Percentiles rank a stretch among this genome's conserved stretches.
Evolutionary conservation across 1,140 invertebrate species (phyloP).

Genomic region (Subanguina moxae): DNA sequence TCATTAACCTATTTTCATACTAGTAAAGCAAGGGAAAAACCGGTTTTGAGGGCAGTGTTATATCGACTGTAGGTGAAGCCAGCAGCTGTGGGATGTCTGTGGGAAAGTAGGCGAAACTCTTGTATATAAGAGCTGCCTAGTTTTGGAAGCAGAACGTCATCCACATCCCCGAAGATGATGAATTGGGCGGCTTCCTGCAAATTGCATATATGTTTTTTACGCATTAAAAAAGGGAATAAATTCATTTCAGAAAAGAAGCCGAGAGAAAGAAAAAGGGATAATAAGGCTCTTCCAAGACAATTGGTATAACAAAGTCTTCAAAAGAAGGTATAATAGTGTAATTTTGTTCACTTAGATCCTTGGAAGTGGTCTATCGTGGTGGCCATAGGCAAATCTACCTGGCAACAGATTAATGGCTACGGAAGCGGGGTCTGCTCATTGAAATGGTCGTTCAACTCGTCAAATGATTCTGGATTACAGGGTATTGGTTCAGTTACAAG

Average conservation of each 20-base stretch:
- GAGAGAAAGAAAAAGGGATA: conserved; percentile 4
- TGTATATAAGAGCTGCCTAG: conserved; percentile 43
- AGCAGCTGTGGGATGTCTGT: conserved; percentile 28
- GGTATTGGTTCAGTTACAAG: too few species aligned
- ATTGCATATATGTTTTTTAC: background rate
- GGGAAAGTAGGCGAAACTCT: conserved; percentile 37
- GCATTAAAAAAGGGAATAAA: too few species aligned
- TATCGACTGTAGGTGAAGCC: conserved; percentile 45
- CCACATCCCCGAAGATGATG: conserved; percentile 48
- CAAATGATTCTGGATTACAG: too few species aligned
- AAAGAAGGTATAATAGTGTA: too few species aligned
- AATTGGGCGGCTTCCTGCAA: conserved; percentile 50
- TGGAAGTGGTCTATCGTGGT: too few species aligned
- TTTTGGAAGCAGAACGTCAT: conserved; percentile 46
- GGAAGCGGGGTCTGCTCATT: too few species aligned
- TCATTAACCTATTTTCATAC: background rate
- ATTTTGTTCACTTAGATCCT: too few species aligned
- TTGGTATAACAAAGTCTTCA: background rate
- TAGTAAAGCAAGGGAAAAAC: conserved; percentile 15
- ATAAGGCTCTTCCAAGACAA: background rate
- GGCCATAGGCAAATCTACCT: too few species aligned
- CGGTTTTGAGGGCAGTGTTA: conserved; percentile 38
- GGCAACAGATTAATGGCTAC: too few species aligned
- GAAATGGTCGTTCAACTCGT: too few species aligned
- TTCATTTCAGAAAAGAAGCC: background rate